A percentile compares a stretch with the other conserved stretches of the same genome.
phyloP scores from a whole-genome alignment of 2,888 invertebrate genomes.

The Rotaria macrura region DNA sequence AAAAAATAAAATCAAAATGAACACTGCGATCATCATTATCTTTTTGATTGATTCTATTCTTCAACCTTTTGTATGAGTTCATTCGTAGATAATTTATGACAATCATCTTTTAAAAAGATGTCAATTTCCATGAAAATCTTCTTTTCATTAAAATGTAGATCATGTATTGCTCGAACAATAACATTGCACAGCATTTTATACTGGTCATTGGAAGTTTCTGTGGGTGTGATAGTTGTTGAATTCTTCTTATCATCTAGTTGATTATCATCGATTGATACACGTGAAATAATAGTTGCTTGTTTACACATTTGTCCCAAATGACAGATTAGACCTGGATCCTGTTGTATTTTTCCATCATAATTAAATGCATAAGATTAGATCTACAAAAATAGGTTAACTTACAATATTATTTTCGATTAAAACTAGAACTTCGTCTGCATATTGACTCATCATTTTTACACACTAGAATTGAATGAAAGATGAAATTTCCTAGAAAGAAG shows the following conservation, averaged over 20 bases:
- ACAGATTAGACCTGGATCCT: not conserved
- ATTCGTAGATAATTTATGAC: not conserved
- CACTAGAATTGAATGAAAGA: not conserved
- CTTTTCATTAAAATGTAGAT: not conserved
- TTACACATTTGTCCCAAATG: conserved; percentile 15
- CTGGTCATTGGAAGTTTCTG: not conserved
- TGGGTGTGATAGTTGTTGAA: too few relatives aligned
- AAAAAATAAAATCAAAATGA: not conserved
- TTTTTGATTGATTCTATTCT: not conserved
- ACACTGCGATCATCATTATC: not conserved
- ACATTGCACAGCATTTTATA: not conserved
- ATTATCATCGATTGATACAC: not conserved
- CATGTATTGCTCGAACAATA: not conserved
- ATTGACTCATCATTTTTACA: not conserved
- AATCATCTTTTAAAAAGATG: not conserved
- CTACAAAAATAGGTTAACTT: not conserved
- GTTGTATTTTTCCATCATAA: not conserved
- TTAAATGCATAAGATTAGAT: not conserved
- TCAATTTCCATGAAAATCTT: not conserved
- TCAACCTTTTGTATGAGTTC: not conserved
- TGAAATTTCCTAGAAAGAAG: too few relatives aligned
- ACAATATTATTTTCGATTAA: not conserved
- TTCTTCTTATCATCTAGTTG: not conserved
- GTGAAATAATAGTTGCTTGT: not conserved
- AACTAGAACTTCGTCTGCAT: not conserved